Percentiles rank a stretch among this genome's conserved stretches.
These are phyloP conservation scores for Rhynchophorus ferrugineus DNA, from an alignment of 1,140 invertebrate genomes.

Conservation along the genomic window DNA sequence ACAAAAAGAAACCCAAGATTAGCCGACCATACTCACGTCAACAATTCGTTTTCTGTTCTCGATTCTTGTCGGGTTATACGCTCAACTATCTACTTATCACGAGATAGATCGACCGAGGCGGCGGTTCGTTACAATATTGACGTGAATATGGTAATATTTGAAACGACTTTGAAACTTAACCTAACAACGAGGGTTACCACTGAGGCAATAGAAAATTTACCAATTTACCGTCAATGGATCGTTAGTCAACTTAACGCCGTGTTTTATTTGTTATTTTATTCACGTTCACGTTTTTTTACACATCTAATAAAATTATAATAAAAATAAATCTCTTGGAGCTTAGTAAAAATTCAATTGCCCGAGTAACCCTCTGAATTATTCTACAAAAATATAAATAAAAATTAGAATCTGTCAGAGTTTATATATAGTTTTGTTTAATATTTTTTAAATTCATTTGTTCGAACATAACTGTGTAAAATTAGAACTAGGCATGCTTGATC, in stretches of 20 bases:
- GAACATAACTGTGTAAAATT: too few relatives aligned
- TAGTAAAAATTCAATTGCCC: background rate
- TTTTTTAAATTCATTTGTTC: too few relatives aligned
- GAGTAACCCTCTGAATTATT: background rate
- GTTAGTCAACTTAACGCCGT: too few relatives aligned
- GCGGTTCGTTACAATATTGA: constrained; percentile 1
- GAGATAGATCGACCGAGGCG: too few relatives aligned
- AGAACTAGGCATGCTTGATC: too few relatives aligned
- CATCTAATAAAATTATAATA: too few relatives aligned
- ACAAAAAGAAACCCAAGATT: constrained; percentile 13
- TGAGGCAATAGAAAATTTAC: background rate
- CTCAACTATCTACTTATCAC: too few relatives aligned
- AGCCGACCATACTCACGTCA: constrained; percentile 22
- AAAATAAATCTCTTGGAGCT: too few relatives aligned
- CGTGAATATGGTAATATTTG: constrained; percentile 19
- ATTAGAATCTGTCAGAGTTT: background rate
- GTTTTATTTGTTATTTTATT: too few relatives aligned
- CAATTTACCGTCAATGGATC: background rate
- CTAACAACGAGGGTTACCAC: constrained; percentile 3
- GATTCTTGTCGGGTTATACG: too few relatives aligned
- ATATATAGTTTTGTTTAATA: background rate
- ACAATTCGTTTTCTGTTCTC: too few relatives aligned
- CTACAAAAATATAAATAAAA: background rate
- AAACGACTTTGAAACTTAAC: background rate
- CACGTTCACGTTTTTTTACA: too few relatives aligned